Evolutionary conservation across 35 echinoderm and acorn worm genomes (phyloP).

Genomic region (Acanthaster planci): DNA sequence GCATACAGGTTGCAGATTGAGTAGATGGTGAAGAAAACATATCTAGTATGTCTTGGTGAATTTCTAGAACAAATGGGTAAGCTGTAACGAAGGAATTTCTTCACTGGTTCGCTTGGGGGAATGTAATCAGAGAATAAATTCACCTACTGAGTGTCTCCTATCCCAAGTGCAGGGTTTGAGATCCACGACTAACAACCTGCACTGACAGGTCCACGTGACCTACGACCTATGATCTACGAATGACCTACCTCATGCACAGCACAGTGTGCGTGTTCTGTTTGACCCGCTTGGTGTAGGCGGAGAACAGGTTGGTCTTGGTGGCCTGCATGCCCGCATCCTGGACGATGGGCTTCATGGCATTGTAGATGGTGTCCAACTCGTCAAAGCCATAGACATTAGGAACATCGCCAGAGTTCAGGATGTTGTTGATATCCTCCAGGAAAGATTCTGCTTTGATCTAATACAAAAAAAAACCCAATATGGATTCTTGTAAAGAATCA

Average conservation of each 20-base stretch:
- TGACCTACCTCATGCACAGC: constrained; percentile 90
- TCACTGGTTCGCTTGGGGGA: too few species aligned
- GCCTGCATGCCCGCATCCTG: constrained; percentile 83
- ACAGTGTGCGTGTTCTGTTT: constrained; percentile 97
- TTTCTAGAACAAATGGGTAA: too few species aligned
- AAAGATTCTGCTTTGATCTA: constrained; percentile 98
- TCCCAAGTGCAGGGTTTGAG: too few species aligned
- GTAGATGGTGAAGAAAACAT: too few species aligned
- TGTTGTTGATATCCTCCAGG: constrained; percentile 96
- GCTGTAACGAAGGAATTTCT: too few species aligned
- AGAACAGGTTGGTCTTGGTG: constrained; percentile 95
- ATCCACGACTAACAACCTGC: too few species aligned
- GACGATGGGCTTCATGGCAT: constrained; percentile 95
- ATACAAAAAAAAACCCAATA: background rate
- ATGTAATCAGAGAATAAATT: too few species aligned
- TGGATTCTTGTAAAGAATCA: too few species aligned
- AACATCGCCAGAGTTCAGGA: constrained; percentile 93
- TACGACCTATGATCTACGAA: background rate
- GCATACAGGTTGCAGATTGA: too few species aligned
- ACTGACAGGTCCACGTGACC: constrained; percentile 3
- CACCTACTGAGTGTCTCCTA: too few species aligned
- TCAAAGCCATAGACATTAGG: constrained; percentile 97
- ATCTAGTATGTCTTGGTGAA: too few species aligned
- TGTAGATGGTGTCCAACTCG: constrained; percentile 93
- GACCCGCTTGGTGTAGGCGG: constrained; percentile 92